Conservation (phyloP, 2,888 invertebrate genomes). For the Rutpela maculata region DNA sequence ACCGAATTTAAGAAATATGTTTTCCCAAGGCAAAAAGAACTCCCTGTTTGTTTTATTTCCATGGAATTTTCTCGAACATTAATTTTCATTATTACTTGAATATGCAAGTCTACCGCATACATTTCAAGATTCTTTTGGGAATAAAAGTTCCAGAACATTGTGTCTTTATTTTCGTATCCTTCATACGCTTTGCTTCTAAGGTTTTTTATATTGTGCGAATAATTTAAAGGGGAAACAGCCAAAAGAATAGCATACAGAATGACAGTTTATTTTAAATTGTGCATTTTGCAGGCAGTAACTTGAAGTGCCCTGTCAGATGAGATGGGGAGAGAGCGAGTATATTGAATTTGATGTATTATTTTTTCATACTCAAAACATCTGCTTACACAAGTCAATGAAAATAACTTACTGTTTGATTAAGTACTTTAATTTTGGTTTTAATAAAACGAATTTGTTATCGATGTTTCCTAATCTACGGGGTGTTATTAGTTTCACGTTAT, state of each 20-base stretch:
- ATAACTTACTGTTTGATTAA: no score
- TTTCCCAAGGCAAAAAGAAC: background rate
- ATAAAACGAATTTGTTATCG: no score
- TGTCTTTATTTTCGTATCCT: slow-evolving; percentile 29
- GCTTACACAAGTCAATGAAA: background rate
- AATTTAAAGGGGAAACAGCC: slow-evolving; percentile 31
- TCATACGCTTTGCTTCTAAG: slow-evolving; percentile 17
- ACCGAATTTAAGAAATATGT: slow-evolving; percentile 2
- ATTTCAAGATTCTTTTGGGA: slow-evolving; percentile 47
- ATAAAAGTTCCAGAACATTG: slow-evolving; percentile 45
- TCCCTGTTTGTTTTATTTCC: background rate
- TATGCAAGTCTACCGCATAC: slow-evolving; percentile 46
- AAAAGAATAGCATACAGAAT: slow-evolving; percentile 30
- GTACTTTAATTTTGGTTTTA: no score
- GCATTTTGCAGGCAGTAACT: slow-evolving; percentile 31
- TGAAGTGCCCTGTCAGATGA: slow-evolving; percentile 26
- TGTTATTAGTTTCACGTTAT: no score
- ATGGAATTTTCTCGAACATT: slow-evolving; percentile 35
- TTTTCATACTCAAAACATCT: background rate
- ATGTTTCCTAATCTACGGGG: no score
- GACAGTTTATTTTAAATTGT: slow-evolving; percentile 36
- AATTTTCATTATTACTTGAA: slow-evolving; percentile 51
- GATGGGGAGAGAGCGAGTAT: background rate
- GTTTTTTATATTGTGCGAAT: slow-evolving; percentile 41
- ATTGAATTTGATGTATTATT: background rate